Evolutionary conservation across 1,140 invertebrate species (phyloP), one percentile per base, ranked within the genome.

Genomic region (Teleogryllus occipitalis): DNA sequence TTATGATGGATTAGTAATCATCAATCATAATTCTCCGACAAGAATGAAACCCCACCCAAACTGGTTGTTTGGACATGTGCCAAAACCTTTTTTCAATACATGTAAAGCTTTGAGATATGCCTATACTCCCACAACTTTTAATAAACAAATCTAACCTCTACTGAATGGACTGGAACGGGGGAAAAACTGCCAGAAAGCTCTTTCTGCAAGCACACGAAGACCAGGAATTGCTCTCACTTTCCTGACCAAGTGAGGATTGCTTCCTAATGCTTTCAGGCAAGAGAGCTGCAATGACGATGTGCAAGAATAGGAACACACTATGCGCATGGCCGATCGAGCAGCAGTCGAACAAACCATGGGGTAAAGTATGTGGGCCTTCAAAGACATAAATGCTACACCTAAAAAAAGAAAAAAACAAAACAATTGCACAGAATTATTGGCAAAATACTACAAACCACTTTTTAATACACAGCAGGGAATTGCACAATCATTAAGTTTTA

Each of bases 291-390:
- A 75, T 27, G 72, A 74, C 0, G 78, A 79, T n/a, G 72, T 12
- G n/a, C 8, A 79, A 18, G 78, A 79, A n/a, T 46, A 46, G 0
- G 27, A 74, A 47, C 73, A 74, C 10, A 48, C 73, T n/a, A 79
- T 47, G 15, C 72, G 65, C 78, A 79, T 49, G 14, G 78, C 78
- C 10, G 78, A 75, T 39, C 47, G 65, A 7, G 78, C 78, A 48
- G 78, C 78, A 27, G 78, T 79, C 8, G 78, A 79, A 15, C 14
- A 79, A 21, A 75, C 65, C 73, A 79, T 75, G 12, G 78, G 78
- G n/a, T 79, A 79, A 22, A 79, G 46, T 21, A 21, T 47, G 18
- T 39, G 78, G 8, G 15, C 78, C 15, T 75, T 39, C 27, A 79
- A 65, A 21, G 65, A 46, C 10, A 46, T 75, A 75, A 79, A 79